Conservation (phyloP, 2,113 vertebrate genomes). For the Sprattus sprattus region DNA sequence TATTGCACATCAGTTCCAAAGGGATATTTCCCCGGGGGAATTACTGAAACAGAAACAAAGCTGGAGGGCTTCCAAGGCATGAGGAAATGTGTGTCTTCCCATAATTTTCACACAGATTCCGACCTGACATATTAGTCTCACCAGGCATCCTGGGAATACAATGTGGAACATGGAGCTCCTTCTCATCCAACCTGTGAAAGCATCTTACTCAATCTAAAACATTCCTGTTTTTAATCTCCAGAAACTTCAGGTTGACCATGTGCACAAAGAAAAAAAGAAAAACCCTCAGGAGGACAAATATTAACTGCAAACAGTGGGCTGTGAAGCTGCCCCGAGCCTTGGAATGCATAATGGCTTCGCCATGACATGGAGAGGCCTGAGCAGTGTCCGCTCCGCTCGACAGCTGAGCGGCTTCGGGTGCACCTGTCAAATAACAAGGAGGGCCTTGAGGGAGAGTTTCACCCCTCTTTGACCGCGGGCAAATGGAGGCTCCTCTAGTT, state of each 20-base stretch:
- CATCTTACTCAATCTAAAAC: background rate
- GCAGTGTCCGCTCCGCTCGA: conserved; percentile 43
- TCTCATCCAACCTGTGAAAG: background rate
- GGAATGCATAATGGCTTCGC: conserved; percentile 62
- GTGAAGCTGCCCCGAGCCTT: conserved; percentile 33
- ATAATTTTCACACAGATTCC: background rate
- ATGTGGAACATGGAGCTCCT: background rate
- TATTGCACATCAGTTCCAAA: background rate
- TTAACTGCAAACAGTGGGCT: background rate
- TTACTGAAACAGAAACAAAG: background rate
- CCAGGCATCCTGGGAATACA: background rate
- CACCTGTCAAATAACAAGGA: conserved; percentile 74
- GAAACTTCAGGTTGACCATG: background rate
- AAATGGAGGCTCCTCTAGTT: conserved; percentile 63
- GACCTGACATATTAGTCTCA: background rate
- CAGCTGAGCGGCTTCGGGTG: conserved; percentile 65
- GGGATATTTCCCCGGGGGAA: background rate
- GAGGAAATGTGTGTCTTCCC: background rate
- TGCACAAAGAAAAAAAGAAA: background rate
- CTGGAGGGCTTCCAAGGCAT: background rate
- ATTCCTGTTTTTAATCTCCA: background rate
- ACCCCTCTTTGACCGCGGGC: conserved; percentile 53
- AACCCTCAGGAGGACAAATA: background rate
- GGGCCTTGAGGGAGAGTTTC: conserved; percentile 53
- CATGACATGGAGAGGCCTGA: conserved; percentile 54